These are phyloP conservation scores for Ptyas mucosa DNA, from an alignment of 2,113 vertebrate species.

Conservation along the genomic window DNA sequence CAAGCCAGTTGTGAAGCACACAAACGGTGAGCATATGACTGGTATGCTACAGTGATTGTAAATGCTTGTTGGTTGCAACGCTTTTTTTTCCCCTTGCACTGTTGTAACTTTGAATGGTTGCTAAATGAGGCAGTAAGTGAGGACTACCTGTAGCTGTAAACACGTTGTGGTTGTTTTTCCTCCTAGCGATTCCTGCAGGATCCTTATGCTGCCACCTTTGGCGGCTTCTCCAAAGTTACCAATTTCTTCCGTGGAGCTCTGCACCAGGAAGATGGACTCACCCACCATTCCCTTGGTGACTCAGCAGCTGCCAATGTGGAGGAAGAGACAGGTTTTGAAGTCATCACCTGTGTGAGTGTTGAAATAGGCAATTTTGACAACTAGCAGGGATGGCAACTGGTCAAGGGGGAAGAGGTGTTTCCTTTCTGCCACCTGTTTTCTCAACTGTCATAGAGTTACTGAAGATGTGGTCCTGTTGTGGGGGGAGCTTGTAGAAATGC, in stretches of 20 bases:
- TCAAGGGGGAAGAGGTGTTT: neutral
- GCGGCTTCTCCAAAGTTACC: constrained; percentile 90
- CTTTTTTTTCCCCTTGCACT: neutral
- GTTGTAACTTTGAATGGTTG: neutral
- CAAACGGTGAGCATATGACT: neutral
- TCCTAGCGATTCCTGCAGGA: constrained; percentile 86
- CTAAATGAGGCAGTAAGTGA: neutral
- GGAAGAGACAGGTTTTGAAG: constrained; percentile 87
- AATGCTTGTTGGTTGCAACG: neutral
- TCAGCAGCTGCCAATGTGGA: constrained; percentile 56
- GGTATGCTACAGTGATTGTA: neutral
- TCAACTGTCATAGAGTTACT: neutral
- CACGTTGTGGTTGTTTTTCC: neutral
- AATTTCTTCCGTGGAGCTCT: constrained; percentile 87
- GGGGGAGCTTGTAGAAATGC: neutral
- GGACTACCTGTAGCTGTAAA: neutral
- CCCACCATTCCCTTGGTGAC: constrained; percentile 37
- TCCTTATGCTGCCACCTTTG: constrained; percentile 87
- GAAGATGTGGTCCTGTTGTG: neutral
- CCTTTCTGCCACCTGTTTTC: neutral
- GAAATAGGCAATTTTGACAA: too few species aligned
- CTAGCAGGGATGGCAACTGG: neutral
- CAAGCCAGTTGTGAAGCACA: neutral
- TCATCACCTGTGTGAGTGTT: constrained; percentile 85
- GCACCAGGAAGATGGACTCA: constrained; percentile 68